Base-by-base conservation (phyloP, 2,113 vertebrate species). In the Coryphaenoides rupestris region DNA sequence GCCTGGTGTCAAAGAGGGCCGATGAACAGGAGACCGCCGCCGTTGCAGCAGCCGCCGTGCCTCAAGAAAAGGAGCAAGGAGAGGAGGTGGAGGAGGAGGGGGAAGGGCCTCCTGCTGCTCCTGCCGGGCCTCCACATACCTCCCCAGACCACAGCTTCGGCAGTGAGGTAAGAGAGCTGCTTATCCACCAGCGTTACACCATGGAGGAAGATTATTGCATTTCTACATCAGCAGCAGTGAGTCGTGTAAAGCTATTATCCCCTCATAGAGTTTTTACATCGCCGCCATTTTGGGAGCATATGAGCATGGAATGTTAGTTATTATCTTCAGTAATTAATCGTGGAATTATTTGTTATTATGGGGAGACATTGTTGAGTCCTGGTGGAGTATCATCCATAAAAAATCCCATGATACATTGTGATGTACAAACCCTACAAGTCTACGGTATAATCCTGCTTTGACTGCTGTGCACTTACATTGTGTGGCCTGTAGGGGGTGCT, bases 111-210 rank as follows among this genome's bases (percentile, higher is more conserved):
- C 24, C 24, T 26, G 3, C 24, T 26, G 3, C 85, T 2, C n/a
- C 19, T 12, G 9, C 33, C 33, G 85, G 74, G 0, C 92, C 92
- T 24, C 68, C 60, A 28, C 90, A 91, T 15, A 89, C 92, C 0
- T 89, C 87, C 24, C 90, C 91, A 19, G 86, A 91, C 59, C 65
- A 86, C 28, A 79, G 82, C 56, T 96, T 95, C 76, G 93, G 91
- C 66, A 90, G 58, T 0, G 91, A 94, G 88, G 94, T 93, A 73
- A 85, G 50, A 22, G 26, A 9, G 3, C 12, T 55, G 59, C 23
- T 60, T 3, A 22, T 5, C 9, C 9, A 40, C 33, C 33, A 17
- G 5, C 47, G 28, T 17, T 50, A 50, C 33, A 10, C 13, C 33
- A 9, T 40, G 10, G 9, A 1, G 33, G 2, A 7, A 40, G 33